Base-by-base conservation (phyloP, 2,797 vertebrate species). In the Sebastes nivosus region DNA sequence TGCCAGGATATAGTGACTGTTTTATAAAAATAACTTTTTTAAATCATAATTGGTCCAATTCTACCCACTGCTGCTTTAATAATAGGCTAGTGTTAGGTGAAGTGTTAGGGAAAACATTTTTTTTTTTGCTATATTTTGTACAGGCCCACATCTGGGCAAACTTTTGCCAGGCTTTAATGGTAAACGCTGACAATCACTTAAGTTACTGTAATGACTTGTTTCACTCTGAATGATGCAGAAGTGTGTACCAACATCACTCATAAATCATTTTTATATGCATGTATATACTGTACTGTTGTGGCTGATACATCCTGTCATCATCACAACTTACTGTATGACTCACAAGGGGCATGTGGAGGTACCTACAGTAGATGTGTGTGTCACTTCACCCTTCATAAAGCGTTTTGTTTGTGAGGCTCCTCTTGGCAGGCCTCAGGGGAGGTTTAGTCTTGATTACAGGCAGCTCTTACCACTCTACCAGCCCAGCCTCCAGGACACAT, bases 401-500 rank as follows among this genome's bases (percentile, higher is more conserved):
- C 2, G 2, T 42, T 74, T 32, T 67, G 76, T 87, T 78, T 72
- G 80, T 59, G 57, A 78, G 54, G 66, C 24, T 65, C 11, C 32
- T 67, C 58, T 75, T 10, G 34, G 2, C 22, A 42, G 58, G 50
- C 77, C 75, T 65, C 38, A 0, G 73, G 82, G 88, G 86, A 80
- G 72, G 76, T 88, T 92, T 82, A 83, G 75, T 85, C 69, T 80
- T 88, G 90, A 93, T 94, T 90, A 91, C 58, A 50, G 55, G 57
- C 11, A 8, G 72, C 72, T 81, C 79, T 87, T 27, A 8, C 42
- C n/a, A 64, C 74, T 77, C 38, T 14, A 30, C 30, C 68, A 12
- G 66, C 59, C 8, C 66, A 67, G 79, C 66, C 58, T 75, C 34
- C n/a, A 36, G 71, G 54, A 70, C 18, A 55, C 63, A 71, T 70